Conservation (phyloP, 37 sponge, comb jelly and placozoan species). For the Cladorhizidae sp. region DNA sequence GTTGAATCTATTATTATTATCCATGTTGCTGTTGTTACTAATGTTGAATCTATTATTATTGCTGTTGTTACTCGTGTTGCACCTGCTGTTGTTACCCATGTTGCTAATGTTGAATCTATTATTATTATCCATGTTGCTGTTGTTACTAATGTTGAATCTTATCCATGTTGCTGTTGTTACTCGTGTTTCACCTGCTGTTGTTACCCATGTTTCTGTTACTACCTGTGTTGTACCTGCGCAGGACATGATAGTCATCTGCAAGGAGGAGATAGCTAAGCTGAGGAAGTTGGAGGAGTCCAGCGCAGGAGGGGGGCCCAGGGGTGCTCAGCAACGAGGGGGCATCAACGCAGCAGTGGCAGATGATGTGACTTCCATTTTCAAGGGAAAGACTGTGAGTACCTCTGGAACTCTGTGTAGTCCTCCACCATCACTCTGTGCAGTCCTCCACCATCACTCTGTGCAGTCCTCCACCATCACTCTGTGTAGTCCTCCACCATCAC, state of each 20-base stretch:
- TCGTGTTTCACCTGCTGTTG: background rate
- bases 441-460: no score
- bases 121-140: no score
- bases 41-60: no score
- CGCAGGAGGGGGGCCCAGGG: conserved; percentile 11
- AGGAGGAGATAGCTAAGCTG: conserved; percentile 80
- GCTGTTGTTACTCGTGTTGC: no score
- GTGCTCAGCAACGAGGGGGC: conserved; percentile 72
- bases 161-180: no score
- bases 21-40: no score
- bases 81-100: background rate
- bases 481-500: no score
- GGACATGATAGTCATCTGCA: conserved; percentile 81
- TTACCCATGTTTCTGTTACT: background rate
- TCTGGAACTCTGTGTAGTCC: no score
- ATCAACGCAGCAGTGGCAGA: conserved; percentile 81
- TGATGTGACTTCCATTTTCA: conserved; percentile 84
- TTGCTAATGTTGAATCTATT: background rate
- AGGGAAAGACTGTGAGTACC: conserved; percentile 86
- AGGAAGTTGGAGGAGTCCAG: conserved; percentile 57
- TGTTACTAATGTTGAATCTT: no score
- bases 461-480: no score
- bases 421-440: background rate
- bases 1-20: background rate
- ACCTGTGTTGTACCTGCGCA: conserved; percentile 4